Evolutionary conservation across 1,140 invertebrate species (phyloP), one percentile per base, ranked within the genome.

Genomic region (Trissolcus basalis): DNA sequence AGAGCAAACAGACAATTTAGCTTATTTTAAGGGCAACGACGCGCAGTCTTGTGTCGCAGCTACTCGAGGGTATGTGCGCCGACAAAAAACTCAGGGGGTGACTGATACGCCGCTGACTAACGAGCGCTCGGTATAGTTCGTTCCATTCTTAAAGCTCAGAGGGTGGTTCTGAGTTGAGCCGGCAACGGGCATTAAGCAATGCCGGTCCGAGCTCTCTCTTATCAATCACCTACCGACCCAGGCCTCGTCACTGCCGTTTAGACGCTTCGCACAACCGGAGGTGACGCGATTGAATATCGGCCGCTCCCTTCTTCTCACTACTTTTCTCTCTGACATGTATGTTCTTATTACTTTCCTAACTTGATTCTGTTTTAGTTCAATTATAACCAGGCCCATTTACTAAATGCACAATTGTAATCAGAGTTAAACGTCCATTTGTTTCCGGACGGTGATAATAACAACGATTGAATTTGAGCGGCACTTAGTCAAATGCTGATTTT

Each of bases 61-160:
- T 51, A 80, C 80, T 78, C 77, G 73, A 77, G 77, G 73, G 69
- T 69, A 65, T 60, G 71, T 60, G 19, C 19, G 19, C 19, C 2
- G 58, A 44, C 77, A 84, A 85, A 85, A 85, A 85, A 85, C 69
- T 59, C 56, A 67, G 70, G 82, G 83, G 83, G 83, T 85, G 84
- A 85, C 83, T 85, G 84, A 85, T 85, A 83, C 84, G 81, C 81
- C 75, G 83, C 83, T 85, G 84, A 80, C 83, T 85, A 85, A 85
- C 83, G 84, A 85, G 84, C 82, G 63, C 44, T 76, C 60, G 73
- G 76, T 76, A 82, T 73, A 79, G 77, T 79, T 83, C 80, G 81
- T 83, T 84, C 81, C 77, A 80, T 83, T 85, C 83, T 84, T 80
- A 82, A 83, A 84, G 81, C 82, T 72, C 74, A 68, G 77, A 85